Evolutionary conservation across 2,888 invertebrate species (phyloP), one percentile per base, ranked within the genome.

Genomic region (Eupithecia pulchellata): DNA sequence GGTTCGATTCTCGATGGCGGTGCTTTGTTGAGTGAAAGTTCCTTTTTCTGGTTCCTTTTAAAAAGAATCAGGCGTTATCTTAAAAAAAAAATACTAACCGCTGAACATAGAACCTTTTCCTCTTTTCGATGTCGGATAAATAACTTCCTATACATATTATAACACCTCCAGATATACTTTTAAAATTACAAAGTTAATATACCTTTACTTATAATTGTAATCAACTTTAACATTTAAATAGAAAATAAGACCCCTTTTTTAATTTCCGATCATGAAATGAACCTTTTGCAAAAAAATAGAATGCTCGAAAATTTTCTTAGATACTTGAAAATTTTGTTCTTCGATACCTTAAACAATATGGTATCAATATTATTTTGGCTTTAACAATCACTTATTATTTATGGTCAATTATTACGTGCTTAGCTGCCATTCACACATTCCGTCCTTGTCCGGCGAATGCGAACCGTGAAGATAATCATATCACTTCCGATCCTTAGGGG

Each of bases 401-500:
- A 47, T 20, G 52, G 52, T 9, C 52, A 25, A 52, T 47, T 25
- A 52, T 52, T 25, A 52, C 25, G 11, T 52, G 9, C 25, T 66
- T 61, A 29, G 57, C 57, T 75, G 74, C 77, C 75, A 71, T 74
- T 74, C 66, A 63, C 68, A 52, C 69, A 63, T 63, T 47, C 52
- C 62, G 74, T 70, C 75, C 75, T 75, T 73, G 73, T 60, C 64
- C 20, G 69, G 75, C 72, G 68, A 72, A 66, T 71, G 74, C 76
- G 74, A 77, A 66, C 77, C 79, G 71, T 79, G 76, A 79, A 82
- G 82, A 82, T 81, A 78, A 79, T 76, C 76, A 76, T 79, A 78
- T 75, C 57, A 76, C 78, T 80, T 82, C 82, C 83, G 80, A 82
- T 82, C 42, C 64, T 72, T 32, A 14, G 25, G 20, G 32, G 27